These are phyloP conservation scores for Numenius arquata DNA, from an alignment of 2,113 vertebrate species.

Conservation along the genomic window DNA sequence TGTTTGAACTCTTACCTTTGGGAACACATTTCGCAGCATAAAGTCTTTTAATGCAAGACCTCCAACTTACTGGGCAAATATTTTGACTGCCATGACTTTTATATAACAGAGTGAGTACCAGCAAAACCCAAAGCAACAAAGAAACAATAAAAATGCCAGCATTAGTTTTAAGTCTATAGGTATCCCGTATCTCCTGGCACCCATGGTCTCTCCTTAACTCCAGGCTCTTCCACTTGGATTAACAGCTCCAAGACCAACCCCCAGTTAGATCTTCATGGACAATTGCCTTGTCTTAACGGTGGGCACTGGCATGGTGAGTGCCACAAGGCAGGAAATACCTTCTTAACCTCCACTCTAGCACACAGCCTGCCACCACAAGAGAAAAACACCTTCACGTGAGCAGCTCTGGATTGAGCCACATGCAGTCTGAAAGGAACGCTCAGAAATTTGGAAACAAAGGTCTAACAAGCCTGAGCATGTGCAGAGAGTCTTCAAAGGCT, in stretches of 20 bases:
- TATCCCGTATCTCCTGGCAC: background rate
- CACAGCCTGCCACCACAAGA: fast-evolving
- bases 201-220: background rate
- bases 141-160: background rate
- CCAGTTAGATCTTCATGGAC: background rate
- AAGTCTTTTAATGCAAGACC: background rate
- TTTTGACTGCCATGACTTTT: background rate
- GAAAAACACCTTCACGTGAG: background rate
- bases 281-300: background rate
- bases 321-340: background rate
- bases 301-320: background rate
- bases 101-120: background rate
- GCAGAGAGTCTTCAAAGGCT: background rate
- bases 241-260: background rate
- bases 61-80: background rate
- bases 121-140: background rate
- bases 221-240: background rate
- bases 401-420: background rate
- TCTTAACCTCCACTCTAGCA: background rate
- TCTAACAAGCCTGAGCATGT: background rate
- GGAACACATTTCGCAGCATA: background rate
- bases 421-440: background rate
- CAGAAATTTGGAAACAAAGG: background rate
- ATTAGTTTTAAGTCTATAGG: background rate
- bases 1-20: conserved; percentile 1